These are phyloP conservation scores for Vanessa cardui DNA, from an alignment of 2,888 invertebrate genomes.

Conservation along the genomic window DNA sequence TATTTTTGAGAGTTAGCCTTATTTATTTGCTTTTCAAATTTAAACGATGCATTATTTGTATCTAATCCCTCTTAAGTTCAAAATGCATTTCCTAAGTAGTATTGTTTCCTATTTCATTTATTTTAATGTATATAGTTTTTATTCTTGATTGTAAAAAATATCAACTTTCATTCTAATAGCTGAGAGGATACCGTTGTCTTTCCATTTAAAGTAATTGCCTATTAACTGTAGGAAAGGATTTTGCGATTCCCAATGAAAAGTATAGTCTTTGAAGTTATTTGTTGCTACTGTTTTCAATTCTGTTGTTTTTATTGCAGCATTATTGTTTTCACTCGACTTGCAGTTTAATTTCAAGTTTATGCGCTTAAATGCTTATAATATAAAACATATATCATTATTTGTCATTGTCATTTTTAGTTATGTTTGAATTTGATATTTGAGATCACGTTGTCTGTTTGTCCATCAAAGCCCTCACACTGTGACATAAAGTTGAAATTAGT, in stretches of 20 bases:
- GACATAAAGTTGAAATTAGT: too few relatives aligned
- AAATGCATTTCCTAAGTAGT: conserved; percentile 28
- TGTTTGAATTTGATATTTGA: too few relatives aligned
- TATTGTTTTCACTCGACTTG: neutral
- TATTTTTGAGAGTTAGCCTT: too few relatives aligned
- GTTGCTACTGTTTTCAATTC: neutral
- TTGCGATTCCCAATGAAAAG: conserved; percentile 6
- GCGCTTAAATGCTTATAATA: too few relatives aligned
- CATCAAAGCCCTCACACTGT: too few relatives aligned
- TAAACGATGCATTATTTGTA: too few relatives aligned
- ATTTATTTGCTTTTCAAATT: too few relatives aligned
- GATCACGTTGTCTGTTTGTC: too few relatives aligned
- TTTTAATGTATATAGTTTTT: conserved; percentile 29
- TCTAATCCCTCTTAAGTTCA: neutral
- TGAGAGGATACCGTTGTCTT: conserved; percentile 11
- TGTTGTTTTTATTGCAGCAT: neutral
- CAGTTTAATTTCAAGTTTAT: too few relatives aligned
- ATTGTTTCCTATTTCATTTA: conserved; percentile 23
- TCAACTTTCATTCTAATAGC: conserved; percentile 22
- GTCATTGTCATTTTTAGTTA: too few relatives aligned
- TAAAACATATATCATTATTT: too few relatives aligned
- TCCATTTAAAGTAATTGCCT: conserved; percentile 28
- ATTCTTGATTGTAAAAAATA: conserved; percentile 30
- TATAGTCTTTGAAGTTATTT: neutral
- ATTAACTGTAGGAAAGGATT: conserved; percentile 12